A percentile compares a stretch with the other conserved stretches of the same genome.
Evolutionary conservation across 2,797 vertebrate species (phyloP).

Genomic region (Scleropages formosus): DNA sequence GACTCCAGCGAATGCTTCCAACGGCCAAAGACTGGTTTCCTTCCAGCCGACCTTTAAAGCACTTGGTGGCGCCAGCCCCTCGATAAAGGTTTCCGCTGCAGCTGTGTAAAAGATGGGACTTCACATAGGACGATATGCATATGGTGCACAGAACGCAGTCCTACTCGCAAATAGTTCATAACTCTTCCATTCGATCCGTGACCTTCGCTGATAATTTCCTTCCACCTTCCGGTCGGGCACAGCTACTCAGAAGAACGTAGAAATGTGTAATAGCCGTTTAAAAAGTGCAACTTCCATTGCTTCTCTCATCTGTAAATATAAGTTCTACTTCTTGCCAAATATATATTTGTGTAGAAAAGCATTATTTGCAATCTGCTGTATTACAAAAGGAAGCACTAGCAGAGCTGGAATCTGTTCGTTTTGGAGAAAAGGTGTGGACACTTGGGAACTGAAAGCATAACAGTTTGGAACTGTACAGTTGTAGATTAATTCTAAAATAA

Average conservation of each 20-base stretch:
- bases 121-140: no score
- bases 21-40: neutral
- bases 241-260: neutral
- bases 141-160: no score
- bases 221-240: neutral
- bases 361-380: neutral
- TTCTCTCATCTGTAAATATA: neutral
- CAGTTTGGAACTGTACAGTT: neutral
- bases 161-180: no score
- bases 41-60: neutral
- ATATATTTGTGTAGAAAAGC: conserved; percentile 13
- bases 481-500: neutral
- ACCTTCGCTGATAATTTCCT: neutral
- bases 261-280: neutral
- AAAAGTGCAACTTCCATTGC: neutral
- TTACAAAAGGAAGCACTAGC: neutral
- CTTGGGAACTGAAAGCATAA: neutral
- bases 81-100: no score
- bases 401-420: neutral
- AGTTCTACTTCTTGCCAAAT: neutral
- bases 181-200: no score
- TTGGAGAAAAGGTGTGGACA: neutral
- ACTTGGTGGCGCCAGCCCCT: neutral
- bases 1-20: neutral
- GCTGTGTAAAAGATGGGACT: no score